Conservation (phyloP, 1,140 invertebrate genomes). For the Pteromalus puparum region DNA sequence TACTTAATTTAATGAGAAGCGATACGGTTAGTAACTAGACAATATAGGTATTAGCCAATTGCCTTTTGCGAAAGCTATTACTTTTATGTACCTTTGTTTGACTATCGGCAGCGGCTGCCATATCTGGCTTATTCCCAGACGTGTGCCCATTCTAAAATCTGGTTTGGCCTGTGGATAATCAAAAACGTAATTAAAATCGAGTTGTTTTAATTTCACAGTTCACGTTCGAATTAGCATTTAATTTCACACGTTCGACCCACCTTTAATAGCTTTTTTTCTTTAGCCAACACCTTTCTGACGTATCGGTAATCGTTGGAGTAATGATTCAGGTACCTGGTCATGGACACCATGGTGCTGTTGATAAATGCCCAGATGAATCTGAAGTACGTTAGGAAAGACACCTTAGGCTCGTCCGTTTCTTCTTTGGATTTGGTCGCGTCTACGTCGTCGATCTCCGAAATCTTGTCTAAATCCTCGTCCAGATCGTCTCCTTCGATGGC, state of each 20-base stretch:
- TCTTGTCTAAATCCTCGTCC: slow-evolving; percentile 30
- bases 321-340: slow-evolving; percentile 90
- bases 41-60: slow-evolving; percentile 1
- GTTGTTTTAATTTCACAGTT: slow-evolving; percentile 50
- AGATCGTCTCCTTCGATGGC: slow-evolving; percentile 47
- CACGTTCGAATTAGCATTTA: not conserved
- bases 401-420: slow-evolving; percentile 61
- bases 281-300: slow-evolving; percentile 86
- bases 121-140: slow-evolving; percentile 81
- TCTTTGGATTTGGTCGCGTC: slow-evolving; percentile 63
- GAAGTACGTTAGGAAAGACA: slow-evolving; percentile 72
- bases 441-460: slow-evolving; percentile 36
- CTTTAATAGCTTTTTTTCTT: slow-evolving; percentile 91
- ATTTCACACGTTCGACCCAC: slow-evolving; percentile 68
- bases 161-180: slow-evolving; percentile 78
- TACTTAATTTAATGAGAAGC: slow-evolving; percentile 23
- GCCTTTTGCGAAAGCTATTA: not conserved
- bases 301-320: slow-evolving; percentile 96
- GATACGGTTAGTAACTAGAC: slow-evolving; percentile 11
- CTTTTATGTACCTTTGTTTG: slow-evolving; percentile 73
- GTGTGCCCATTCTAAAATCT: slow-evolving; percentile 81
- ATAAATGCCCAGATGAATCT: slow-evolving; percentile 83
- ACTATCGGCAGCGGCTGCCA: slow-evolving; percentile 82
- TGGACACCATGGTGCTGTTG: slow-evolving; percentile 89
- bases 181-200: slow-evolving; percentile 30